Conservation (phyloP, 2,797 vertebrate genomes). For the Phalanger gymnotis region DNA sequence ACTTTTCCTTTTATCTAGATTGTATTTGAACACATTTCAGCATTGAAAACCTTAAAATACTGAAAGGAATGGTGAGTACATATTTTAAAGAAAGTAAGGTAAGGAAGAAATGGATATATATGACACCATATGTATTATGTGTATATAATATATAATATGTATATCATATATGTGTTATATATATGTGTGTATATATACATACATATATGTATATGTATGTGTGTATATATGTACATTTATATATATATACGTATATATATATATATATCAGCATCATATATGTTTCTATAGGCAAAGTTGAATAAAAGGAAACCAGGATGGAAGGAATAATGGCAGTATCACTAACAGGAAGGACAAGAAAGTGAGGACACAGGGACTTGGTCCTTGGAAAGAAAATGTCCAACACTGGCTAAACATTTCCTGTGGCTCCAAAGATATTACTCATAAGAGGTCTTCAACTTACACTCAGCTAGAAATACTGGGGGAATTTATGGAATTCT, state of each 20-base stretch:
- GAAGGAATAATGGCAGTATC: not conserved
- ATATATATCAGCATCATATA: too few relatives aligned
- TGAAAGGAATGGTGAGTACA: not conserved
- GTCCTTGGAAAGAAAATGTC: not conserved
- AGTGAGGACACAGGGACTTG: not conserved
- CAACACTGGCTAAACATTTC: not conserved
- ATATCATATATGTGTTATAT: too few relatives aligned
- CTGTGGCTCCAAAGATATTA: not conserved
- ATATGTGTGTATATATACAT: too few relatives aligned
- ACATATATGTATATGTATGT: too few relatives aligned
- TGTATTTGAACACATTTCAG: not conserved
- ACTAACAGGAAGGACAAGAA: not conserved
- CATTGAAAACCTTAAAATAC: too few relatives aligned
- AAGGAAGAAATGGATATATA: not conserved
- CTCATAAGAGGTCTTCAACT: not conserved
- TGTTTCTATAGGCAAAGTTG: not conserved
- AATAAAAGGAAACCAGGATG: not conserved
- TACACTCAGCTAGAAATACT: not conserved
- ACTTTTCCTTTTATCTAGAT: not conserved
- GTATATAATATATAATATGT: too few relatives aligned
- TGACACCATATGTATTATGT: too few relatives aligned
- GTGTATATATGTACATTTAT: too few relatives aligned
- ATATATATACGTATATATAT: too few relatives aligned
- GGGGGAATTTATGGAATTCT: not conserved
- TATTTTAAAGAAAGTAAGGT: not conserved